Evolutionary conservation across 2,888 invertebrate genomes (phyloP).

Genomic region (Slavum lentiscoides): DNA sequence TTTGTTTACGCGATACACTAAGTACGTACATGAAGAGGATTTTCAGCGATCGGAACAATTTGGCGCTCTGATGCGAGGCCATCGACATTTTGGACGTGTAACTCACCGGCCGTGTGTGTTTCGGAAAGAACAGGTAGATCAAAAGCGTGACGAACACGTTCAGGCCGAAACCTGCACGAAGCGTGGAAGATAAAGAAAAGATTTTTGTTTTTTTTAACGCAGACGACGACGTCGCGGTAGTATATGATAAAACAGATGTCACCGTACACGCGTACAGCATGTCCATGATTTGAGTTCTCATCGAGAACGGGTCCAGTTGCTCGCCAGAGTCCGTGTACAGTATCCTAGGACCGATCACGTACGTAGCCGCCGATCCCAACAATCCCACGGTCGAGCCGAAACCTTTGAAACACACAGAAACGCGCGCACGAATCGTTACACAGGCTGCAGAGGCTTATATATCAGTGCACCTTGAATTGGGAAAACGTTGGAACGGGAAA

Average conservation of each 20-base stretch:
- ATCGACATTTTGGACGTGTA: constrained; percentile 1
- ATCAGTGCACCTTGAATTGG: too few relatives aligned
- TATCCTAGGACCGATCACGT: not conserved
- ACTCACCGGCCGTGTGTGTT: not conserved
- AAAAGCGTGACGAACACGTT: not conserved
- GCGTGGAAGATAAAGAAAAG: not conserved
- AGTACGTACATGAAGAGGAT: not conserved
- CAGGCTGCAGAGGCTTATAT: too few relatives aligned
- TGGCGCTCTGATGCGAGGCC: constrained; percentile 18
- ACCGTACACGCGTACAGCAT: constrained; percentile 17
- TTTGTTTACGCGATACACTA: too few relatives aligned
- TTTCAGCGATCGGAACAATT: not conserved
- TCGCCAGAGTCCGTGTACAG: not conserved
- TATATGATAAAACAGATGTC: not conserved
- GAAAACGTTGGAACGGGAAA: too few relatives aligned
- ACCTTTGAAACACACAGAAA: not conserved
- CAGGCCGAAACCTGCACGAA: not conserved
- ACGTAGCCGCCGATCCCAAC: constrained; percentile 25
- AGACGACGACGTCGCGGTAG: not conserved
- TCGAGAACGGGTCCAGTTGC: not conserved
- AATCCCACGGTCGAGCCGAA: not conserved
- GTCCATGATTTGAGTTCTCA: constrained; percentile 1
- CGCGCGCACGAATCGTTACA: not conserved
- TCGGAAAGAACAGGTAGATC: not conserved
- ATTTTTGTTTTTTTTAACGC: not conserved